These are phyloP conservation scores for Peromyscus maniculatus DNA, from an alignment of 2,113 vertebrate species.

Conservation along the genomic window DNA sequence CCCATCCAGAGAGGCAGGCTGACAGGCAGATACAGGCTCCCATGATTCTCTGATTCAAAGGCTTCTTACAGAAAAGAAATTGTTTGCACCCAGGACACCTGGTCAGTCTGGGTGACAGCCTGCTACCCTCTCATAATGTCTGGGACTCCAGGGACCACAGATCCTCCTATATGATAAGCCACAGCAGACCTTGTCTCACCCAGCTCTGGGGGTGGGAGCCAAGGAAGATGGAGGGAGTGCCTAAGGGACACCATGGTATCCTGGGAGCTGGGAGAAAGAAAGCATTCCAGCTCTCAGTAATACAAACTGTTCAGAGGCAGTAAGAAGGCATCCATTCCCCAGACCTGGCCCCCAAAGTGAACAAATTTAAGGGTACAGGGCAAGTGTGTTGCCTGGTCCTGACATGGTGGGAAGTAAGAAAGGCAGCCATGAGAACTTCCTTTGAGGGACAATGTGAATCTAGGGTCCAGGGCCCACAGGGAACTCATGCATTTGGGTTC, in stretches of 20 bases:
- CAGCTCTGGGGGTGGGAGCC: background rate
- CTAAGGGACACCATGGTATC: background rate
- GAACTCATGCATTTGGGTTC: background rate
- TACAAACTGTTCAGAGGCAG: background rate
- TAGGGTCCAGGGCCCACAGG: background rate
- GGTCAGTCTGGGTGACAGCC: background rate
- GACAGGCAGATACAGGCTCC: background rate
- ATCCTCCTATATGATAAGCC: background rate
- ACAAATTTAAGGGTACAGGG: background rate
- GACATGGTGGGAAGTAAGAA: background rate
- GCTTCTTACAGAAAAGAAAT: background rate
- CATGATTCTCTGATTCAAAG: background rate
- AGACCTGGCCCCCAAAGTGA: background rate
- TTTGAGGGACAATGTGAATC: background rate
- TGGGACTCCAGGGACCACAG: background rate
- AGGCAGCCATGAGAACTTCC: background rate
- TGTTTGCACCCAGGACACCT: background rate
- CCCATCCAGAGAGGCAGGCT: background rate
- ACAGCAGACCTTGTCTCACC: background rate
- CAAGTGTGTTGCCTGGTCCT: slow-evolving; percentile 13
- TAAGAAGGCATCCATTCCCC: background rate
- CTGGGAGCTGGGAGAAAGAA: background rate
- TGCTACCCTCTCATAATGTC: background rate
- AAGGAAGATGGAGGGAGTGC: background rate
- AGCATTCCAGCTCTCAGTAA: background rate